Percentiles rank a stretch among this genome's conserved stretches.
These are phyloP conservation scores for Triops longicaudatus DNA, from an alignment of 1,140 invertebrate genomes.

Conservation along the genomic window DNA sequence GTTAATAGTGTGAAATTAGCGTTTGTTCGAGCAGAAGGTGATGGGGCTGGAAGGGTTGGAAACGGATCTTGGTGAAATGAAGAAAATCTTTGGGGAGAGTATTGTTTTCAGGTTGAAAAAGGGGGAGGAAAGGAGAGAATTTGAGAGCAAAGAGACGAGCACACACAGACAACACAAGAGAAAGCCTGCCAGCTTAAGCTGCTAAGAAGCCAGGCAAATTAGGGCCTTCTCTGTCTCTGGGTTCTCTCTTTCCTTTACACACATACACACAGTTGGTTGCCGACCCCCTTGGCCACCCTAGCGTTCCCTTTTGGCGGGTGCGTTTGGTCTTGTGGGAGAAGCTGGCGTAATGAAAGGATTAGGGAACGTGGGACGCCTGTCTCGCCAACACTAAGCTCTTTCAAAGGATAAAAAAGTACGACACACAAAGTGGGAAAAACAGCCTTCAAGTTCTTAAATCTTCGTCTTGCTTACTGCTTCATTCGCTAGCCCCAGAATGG, in stretches of 20 bases:
- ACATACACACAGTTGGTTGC: background rate
- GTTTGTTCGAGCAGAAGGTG: conserved; percentile 7
- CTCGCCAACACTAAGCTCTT: conserved; percentile 7
- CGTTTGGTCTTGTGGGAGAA: background rate
- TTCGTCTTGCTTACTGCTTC: background rate
- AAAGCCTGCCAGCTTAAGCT: conserved; percentile 5
- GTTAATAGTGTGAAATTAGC: conserved; percentile 15
- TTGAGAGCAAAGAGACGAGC: background rate
- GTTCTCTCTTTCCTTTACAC: no score
- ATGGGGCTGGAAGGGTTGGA: background rate
- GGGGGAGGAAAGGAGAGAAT: background rate
- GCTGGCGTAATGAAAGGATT: conserved; percentile 15
- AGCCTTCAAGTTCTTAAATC: background rate
- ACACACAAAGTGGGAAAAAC: conserved; percentile 7
- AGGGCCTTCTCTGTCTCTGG: background rate
- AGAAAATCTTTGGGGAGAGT: background rate
- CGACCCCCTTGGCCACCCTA: background rate
- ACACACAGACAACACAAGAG: background rate
- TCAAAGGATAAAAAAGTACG: conserved; percentile 2
- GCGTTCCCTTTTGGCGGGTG: background rate
- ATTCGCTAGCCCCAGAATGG: no score
- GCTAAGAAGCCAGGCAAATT: conserved; percentile 14
- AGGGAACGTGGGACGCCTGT: conserved; percentile 4
- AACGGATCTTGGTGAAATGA: conserved; percentile 8
- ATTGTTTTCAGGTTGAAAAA: background rate